These are phyloP conservation scores for Sipha flava DNA, from an alignment of 1,140 invertebrate genomes.

Conservation along the genomic window DNA sequence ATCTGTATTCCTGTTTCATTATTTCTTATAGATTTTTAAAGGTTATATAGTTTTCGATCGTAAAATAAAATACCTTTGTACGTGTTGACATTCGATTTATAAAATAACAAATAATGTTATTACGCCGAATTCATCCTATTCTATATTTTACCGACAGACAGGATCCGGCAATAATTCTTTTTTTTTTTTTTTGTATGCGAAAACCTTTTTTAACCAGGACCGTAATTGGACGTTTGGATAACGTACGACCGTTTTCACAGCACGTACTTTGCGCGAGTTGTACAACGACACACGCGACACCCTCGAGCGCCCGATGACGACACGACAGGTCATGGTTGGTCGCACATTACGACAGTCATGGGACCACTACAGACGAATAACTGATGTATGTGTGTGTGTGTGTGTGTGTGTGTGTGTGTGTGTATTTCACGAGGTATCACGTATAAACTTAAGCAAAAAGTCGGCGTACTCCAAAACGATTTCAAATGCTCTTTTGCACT, in stretches of 20 bases:
- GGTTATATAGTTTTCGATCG: too few relatives aligned
- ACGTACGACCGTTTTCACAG: slow-evolving; percentile 2
- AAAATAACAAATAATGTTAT: too few relatives aligned
- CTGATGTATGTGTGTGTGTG: too few relatives aligned
- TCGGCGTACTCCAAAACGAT: too few relatives aligned
- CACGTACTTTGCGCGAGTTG: neutral
- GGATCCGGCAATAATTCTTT: neutral
- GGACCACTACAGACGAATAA: neutral
- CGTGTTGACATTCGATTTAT: too few relatives aligned
- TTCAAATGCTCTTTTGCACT: too few relatives aligned
- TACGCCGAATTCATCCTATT: neutral
- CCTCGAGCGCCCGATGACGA: neutral
- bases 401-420: too few relatives aligned
- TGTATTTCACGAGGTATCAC: neutral
- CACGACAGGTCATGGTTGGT: neutral
- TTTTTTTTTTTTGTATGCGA: neutral
- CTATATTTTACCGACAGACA: neutral
- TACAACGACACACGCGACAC: neutral
- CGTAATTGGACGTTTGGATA: neutral
- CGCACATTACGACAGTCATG: slow-evolving; percentile 5
- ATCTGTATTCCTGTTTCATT: too few relatives aligned
- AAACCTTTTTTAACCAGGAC: neutral
- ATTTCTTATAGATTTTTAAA: too few relatives aligned
- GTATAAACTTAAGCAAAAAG: too few relatives aligned
- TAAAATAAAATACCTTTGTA: too few relatives aligned